These are phyloP conservation scores for Aleiodes leptofemur DNA, from an alignment of 2,888 invertebrate species.

Conservation along the genomic window DNA sequence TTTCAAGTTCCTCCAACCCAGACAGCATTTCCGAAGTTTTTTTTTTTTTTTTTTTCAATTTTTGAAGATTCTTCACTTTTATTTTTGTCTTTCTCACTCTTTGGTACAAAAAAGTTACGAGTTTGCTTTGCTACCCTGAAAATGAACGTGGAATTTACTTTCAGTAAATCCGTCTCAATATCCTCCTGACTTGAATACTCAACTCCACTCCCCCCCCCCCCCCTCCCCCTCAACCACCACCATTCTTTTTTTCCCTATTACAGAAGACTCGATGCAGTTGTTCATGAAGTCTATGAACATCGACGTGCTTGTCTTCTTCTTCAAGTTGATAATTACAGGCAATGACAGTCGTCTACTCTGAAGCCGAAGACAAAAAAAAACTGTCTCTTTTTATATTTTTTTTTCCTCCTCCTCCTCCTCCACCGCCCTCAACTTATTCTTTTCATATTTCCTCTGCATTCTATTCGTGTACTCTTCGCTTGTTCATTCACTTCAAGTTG, in stretches of 20 bases:
- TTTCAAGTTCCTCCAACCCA: conserved; percentile 44
- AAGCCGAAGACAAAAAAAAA: conserved; percentile 15
- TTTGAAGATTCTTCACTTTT: not conserved
- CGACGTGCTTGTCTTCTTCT: not conserved
- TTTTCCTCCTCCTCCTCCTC: conserved; percentile 38
- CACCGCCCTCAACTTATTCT: conserved; percentile 29
- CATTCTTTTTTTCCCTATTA: conserved; percentile 16
- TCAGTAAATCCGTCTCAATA: conserved; percentile 6
- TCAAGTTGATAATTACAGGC: conserved; percentile 17
- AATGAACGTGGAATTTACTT: conserved; percentile 23
- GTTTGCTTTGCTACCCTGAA: conserved; percentile 22
- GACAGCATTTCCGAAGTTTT: conserved; percentile 43
- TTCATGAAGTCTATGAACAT: not conserved
- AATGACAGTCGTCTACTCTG: conserved; percentile 11
- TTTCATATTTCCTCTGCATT: not conserved
- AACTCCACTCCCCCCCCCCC: conserved; percentile 21
- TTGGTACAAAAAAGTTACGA: conserved; percentile 38
- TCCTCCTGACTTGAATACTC: conserved; percentile 7
- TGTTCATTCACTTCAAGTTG: conserved; percentile 1
- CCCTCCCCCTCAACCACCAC: conserved; percentile 43
- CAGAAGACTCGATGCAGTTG: conserved; percentile 7
- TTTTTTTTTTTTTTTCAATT: conserved; percentile 28
- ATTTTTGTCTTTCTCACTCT: conserved; percentile 1
- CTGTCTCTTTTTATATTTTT: not conserved
- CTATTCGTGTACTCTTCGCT: not conserved